A percentile compares a stretch with the other conserved stretches of the same genome.
These are phyloP conservation scores for Alfaro cultratus DNA, from an alignment of 2,797 vertebrate species.

Conservation along the genomic window DNA sequence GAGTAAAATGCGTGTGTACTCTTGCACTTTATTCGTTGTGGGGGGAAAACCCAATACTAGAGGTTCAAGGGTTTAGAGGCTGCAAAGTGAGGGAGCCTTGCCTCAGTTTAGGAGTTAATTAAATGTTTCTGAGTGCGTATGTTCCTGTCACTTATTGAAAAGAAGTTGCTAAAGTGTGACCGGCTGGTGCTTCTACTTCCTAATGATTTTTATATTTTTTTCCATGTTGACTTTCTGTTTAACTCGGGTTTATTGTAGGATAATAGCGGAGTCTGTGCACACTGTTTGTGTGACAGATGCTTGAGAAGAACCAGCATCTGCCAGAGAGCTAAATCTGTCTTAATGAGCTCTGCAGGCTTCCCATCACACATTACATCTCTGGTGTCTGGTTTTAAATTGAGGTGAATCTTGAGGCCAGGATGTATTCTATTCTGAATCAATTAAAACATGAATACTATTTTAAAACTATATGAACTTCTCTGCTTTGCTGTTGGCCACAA, in stretches of 20 bases:
- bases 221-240: not conserved
- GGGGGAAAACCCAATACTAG: not conserved
- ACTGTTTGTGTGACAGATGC: not conserved
- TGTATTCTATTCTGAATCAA: not conserved
- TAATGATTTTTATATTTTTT: not conserved
- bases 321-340: not conserved
- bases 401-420: constrained; percentile 6
- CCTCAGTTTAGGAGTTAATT: not conserved
- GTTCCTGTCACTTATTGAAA: not conserved
- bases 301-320: constrained; percentile 4
- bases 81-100: not conserved
- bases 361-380: constrained; percentile 6
- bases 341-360: constrained; percentile 22
- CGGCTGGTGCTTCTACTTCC: not conserved
- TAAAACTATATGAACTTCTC: not conserved
- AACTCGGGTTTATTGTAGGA: not conserved
- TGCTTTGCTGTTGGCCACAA: not conserved
- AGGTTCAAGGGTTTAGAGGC: not conserved
- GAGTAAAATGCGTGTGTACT: not conserved
- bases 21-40: constrained; percentile 15
- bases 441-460: not conserved
- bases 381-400: constrained; percentile 2
- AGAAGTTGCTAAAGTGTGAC: not conserved
- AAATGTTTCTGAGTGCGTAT: not conserved
- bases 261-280: not conserved